A percentile compares a stretch with the other conserved stretches of the same genome.
Conservation (phyloP, 2,113 vertebrate genomes). For the Mionectes macconnelli region DNA sequence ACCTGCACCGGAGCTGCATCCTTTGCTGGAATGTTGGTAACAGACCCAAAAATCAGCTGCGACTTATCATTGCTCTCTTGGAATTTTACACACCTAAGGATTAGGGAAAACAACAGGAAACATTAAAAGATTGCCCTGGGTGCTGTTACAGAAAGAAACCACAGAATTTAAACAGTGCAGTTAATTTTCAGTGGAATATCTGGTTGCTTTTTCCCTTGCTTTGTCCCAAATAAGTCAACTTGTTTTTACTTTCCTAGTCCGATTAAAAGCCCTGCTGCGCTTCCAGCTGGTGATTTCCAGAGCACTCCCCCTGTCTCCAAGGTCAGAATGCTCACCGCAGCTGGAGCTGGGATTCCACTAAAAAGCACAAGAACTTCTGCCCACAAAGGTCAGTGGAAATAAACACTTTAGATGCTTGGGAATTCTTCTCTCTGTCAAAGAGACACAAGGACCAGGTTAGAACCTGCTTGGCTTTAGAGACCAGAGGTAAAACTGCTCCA, state of each 20-base stretch:
- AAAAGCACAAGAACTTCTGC: slow-evolving; percentile 90
- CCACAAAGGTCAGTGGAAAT: slow-evolving; percentile 93
- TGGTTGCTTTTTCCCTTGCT: background rate
- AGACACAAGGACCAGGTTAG: background rate
- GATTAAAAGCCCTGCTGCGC: background rate
- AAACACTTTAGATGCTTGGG: slow-evolving; percentile 93
- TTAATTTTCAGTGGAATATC: background rate
- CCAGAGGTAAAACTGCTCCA: background rate
- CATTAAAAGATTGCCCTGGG: background rate
- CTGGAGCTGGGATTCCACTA: slow-evolving; percentile 93
- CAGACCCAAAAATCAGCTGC: slow-evolving; percentile 90
- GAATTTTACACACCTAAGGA: slow-evolving; percentile 90
- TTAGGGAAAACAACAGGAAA: background rate
- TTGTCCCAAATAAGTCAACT: background rate
- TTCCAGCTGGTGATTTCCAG: background rate
- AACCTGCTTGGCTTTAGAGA: background rate
- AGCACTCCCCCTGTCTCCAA: background rate
- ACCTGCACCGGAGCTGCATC: slow-evolving; percentile 88
- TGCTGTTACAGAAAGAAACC: background rate
- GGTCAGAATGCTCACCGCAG: slow-evolving; percentile 78
- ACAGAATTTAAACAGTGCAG: background rate
- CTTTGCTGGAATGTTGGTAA: slow-evolving; percentile 88
- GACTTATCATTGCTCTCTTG: slow-evolving; percentile 91
- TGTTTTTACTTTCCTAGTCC: background rate
- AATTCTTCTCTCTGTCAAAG: slow-evolving; percentile 87